Conservation (phyloP, 2,113 vertebrate species). For the Bos javanicus region DNA sequence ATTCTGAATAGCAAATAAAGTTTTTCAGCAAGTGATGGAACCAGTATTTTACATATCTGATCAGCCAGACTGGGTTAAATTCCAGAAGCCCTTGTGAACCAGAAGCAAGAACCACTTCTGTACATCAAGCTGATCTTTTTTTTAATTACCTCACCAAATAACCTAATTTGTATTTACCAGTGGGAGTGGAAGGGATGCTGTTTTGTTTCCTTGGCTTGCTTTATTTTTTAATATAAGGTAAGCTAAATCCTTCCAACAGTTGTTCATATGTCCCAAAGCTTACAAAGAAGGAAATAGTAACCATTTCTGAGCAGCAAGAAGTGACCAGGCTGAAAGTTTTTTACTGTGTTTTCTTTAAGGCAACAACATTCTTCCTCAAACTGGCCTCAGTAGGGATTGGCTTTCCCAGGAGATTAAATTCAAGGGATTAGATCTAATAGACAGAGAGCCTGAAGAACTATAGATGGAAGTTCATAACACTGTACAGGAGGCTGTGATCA, state of each 20-base stretch:
- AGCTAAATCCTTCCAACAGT: neutral
- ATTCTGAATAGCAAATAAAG: neutral
- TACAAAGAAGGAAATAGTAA: neutral
- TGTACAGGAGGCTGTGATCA: neutral
- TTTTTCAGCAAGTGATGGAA: neutral
- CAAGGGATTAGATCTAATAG: neutral
- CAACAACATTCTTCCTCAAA: neutral
- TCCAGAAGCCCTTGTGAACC: neutral
- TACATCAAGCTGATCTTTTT: neutral
- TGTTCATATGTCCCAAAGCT: neutral
- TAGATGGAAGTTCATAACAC: neutral
- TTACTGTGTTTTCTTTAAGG: neutral
- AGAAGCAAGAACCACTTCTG: neutral
- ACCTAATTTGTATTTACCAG: neutral
- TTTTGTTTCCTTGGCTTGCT: slow-evolving; percentile 5
- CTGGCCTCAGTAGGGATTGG: neutral
- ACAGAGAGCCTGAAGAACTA: neutral
- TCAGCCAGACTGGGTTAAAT: neutral
- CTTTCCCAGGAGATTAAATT: neutral
- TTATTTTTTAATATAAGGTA: slow-evolving; percentile 10
- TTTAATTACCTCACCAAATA: neutral
- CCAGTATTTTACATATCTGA: neutral
- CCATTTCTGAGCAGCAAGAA: slow-evolving; percentile 1
- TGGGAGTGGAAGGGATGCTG: neutral
- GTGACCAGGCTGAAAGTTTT: neutral